Evolutionary conservation across 2,888 invertebrate genomes (phyloP).

Genomic region (Cheilosia soror): DNA sequence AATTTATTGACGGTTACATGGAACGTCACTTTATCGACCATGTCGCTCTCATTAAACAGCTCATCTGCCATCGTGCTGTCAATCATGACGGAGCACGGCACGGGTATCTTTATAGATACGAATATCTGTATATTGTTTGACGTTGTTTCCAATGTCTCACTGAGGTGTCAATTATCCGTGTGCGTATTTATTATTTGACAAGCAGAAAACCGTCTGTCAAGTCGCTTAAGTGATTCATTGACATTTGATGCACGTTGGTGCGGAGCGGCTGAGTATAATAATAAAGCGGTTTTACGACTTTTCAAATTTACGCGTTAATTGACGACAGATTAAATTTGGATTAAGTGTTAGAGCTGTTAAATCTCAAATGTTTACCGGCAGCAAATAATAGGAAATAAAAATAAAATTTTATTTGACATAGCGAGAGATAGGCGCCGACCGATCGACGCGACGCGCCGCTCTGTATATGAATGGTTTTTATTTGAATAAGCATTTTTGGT

Average conservation of each 20-base stretch:
- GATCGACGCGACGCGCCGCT: not conserved
- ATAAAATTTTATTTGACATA: conserved; percentile 14
- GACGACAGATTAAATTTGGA: conserved; percentile 54
- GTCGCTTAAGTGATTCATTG: conserved; percentile 37
- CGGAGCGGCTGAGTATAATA: not conserved
- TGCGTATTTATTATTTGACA: conserved; percentile 24
- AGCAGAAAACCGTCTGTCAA: conserved; percentile 37
- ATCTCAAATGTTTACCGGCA: conserved; percentile 28
- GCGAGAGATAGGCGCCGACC: not conserved
- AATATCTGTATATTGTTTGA: conserved; percentile 24
- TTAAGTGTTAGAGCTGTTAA: conserved; percentile 34
- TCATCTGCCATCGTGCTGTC: conserved; percentile 45
- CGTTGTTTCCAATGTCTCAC: conserved; percentile 32
- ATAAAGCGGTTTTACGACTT: conserved; percentile 40
- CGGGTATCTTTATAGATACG: not conserved
- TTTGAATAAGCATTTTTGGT: not conserved
- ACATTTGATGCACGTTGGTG: conserved; percentile 34
- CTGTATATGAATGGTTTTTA: not conserved
- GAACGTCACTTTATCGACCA: not conserved
- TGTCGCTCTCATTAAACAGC: conserved; percentile 27
- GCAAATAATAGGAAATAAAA: conserved; percentile 15
- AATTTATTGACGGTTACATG: conserved; percentile 52
- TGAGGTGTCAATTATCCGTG: conserved; percentile 64
- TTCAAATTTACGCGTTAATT: conserved; percentile 57
- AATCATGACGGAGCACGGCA: conserved; percentile 2